phyloP scores from a whole-genome alignment of 2,113 vertebrate species.

The Ceyx cyanopectus region DNA sequence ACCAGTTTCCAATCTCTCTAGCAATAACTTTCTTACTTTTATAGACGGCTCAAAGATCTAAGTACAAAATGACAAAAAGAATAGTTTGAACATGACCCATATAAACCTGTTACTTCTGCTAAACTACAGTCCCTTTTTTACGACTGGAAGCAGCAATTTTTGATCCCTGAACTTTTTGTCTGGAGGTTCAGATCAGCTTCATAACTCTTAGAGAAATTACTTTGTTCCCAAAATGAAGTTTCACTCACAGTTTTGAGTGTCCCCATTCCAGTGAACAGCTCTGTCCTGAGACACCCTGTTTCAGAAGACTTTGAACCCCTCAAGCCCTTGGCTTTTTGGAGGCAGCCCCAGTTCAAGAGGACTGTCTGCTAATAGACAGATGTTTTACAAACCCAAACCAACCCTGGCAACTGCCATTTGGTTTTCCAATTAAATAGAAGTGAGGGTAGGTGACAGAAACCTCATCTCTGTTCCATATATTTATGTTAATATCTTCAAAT shows the following conservation, averaged over 20 bases:
- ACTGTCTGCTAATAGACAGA: neutral
- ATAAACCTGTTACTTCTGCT: neutral
- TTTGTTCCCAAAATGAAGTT: neutral
- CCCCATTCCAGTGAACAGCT: neutral
- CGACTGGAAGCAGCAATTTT: neutral
- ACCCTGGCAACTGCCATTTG: neutral
- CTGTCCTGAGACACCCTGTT: neutral
- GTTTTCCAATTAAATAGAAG: neutral
- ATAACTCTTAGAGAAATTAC: neutral
- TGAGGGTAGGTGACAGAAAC: neutral
- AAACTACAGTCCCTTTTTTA: neutral
- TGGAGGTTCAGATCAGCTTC: neutral
- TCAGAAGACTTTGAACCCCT: neutral
- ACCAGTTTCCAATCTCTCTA: neutral
- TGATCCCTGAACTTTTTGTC: neutral
- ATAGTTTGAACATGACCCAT: neutral
- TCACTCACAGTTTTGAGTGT: neutral
- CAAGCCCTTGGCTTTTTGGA: fast-evolving
- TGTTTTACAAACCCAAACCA: neutral
- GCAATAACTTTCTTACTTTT: conserved; percentile 19
- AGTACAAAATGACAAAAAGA: conserved; percentile 19
- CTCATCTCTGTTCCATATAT: neutral
- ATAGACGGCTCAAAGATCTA: neutral
- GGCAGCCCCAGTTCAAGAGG: neutral
- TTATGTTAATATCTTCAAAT: neutral